A percentile compares a stretch with the other conserved stretches of the same genome.
Conservation (phyloP, 2,797 vertebrate species). For the Notoglanidium macrostoma region DNA sequence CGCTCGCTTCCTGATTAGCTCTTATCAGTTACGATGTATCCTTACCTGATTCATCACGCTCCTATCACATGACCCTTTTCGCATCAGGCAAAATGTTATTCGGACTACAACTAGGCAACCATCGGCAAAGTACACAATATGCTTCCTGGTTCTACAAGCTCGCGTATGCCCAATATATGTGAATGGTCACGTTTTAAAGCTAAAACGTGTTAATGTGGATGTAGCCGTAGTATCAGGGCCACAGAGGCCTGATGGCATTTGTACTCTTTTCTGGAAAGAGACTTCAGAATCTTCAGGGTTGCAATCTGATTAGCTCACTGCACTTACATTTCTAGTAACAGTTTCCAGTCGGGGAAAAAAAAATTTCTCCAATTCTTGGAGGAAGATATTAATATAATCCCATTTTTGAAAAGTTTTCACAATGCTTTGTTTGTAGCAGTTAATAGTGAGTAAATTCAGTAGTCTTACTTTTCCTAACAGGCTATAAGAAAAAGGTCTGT, state of each 20-base stretch:
- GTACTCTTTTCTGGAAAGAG: not conserved
- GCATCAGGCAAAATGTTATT: no score
- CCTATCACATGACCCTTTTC: no score
- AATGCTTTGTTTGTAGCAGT: not conserved
- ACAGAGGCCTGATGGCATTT: not conserved
- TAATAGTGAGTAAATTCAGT: not conserved
- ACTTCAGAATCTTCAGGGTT: not conserved
- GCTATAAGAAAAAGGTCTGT: not conserved
- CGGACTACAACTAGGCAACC: no score
- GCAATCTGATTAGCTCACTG: not conserved
- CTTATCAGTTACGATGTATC: no score
- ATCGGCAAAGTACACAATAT: no score
- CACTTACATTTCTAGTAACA: not conserved
- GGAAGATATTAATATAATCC: not conserved
- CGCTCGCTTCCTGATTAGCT: no score
- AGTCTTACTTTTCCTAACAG: not conserved
- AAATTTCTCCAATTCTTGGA: not conserved
- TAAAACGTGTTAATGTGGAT: no score
- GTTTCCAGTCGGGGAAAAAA: not conserved
- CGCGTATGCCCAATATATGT: no score
- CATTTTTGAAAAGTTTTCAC: not conserved
- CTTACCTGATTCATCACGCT: no score
- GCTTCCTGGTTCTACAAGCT: no score
- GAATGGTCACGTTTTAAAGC: no score
- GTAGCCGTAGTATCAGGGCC: not conserved